Base-by-base conservation (phyloP, 2,888 invertebrate species). In the Cacoxenus indagator region DNA sequence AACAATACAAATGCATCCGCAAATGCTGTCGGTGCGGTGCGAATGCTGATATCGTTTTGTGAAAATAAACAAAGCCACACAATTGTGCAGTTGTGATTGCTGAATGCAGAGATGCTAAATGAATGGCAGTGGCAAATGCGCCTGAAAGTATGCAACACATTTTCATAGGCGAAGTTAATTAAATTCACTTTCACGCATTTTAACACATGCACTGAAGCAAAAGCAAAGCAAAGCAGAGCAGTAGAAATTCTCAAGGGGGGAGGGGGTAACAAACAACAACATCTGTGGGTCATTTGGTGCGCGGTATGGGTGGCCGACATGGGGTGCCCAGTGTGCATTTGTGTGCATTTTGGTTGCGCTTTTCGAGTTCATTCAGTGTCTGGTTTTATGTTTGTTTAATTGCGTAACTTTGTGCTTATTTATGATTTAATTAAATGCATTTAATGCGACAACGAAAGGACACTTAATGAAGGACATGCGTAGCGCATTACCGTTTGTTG, bases 361-460 rank as follows among this genome's bases (percentile, higher is more conserved):
- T 71, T 51, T 45, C 45, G n/a, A 11, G 17, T 62, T 45, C 43
- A 43, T 17, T 19, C 46, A 64, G 62, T 22, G 19, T 31, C 46
- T 67, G 72, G 77, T 81, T 82, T 82, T 77, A 75, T 81, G 82
- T 82, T 82, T 82, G 83, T 78, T 82, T 82, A 80, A 84, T 83
- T 82, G 70, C 78, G 78, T 75, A 62, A 64, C 64, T 78, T 81
- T 72, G 75, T 81, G 81, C 82, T 81, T 81, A 81, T 81, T 82
- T 82, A 81, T 82, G 81, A 81, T 81, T 81, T 81, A 81, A 81
- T 81, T 81, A 81, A 82, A 76, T 82, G 79, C 75, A 71, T 70
- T 51, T 43, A 45, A 62, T 68, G 69, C 72, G 65, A 70, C 75
- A 76, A 70, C 73, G 75, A 77, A 75, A 22, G 65, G 51, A 65